These are phyloP conservation scores for Uromys caudimaculatus DNA, from an alignment of 2,797 vertebrate species.

Conservation along the genomic window DNA sequence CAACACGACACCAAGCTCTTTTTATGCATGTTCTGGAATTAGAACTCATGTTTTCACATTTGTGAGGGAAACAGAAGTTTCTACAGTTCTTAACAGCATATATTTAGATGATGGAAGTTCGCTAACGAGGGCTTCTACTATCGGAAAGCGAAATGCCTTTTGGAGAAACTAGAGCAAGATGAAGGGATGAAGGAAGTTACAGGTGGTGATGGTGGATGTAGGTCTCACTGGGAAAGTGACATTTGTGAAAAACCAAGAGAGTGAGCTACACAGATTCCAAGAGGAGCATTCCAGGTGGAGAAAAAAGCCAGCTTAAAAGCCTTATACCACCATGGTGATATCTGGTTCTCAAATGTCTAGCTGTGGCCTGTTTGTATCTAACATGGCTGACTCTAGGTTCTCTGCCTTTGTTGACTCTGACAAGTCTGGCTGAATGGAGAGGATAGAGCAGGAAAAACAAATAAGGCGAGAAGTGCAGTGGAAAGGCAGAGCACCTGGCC, in stretches of 20 bases:
- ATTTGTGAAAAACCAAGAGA: background rate
- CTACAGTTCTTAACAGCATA: background rate
- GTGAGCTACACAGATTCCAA: background rate
- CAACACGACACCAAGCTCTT: background rate
- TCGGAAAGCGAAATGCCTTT: background rate
- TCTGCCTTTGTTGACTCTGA: background rate
- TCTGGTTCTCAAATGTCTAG: background rate
- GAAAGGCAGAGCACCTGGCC: background rate
- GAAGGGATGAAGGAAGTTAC: background rate
- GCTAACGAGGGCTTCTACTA: background rate
- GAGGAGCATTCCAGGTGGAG: background rate
- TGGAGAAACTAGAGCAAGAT: background rate
- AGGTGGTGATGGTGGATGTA: background rate
- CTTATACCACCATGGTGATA: background rate
- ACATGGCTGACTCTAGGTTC: background rate
- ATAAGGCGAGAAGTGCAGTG: background rate
- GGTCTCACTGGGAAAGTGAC: background rate
- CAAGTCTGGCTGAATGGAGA: background rate
- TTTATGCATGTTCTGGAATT: background rate
- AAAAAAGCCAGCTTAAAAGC: background rate
- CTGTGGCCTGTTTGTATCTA: background rate
- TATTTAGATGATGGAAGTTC: background rate
- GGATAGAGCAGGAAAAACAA: background rate
- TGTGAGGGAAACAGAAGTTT: background rate
- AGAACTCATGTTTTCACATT: background rate